phyloP scores from a whole-genome alignment of 2,113 vertebrate genomes.

The Australoheros scitulus region DNA sequence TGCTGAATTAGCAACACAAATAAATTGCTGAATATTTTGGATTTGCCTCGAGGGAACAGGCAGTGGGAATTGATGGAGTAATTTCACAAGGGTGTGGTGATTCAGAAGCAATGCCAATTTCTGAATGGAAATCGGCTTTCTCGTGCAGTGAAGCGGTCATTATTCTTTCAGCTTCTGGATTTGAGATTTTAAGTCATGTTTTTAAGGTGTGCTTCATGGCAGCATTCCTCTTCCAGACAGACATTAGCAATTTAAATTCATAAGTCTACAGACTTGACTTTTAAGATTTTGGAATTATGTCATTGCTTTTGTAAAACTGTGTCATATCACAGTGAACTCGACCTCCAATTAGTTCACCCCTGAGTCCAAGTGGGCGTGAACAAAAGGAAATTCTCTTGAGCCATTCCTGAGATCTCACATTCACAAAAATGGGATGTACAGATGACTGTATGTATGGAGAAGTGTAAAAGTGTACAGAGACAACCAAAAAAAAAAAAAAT shows the following conservation, averaged over 20 bases:
- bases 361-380: background rate
- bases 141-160: background rate
- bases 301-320: background rate
- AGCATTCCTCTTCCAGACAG: background rate
- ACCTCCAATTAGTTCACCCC: background rate
- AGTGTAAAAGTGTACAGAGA: background rate
- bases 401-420: fast-evolving
- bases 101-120: slow-evolving; percentile 8
- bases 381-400: background rate
- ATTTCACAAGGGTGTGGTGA: slow-evolving; percentile 43
- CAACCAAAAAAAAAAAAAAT: background rate
- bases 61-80: slow-evolving; percentile 55
- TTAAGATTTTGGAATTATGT: background rate
- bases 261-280: fast-evolving
- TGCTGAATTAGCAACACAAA: slow-evolving; percentile 58
- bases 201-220: background rate
- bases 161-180: background rate
- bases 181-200: background rate
- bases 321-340: background rate
- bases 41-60: slow-evolving; percentile 35
- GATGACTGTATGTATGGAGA: background rate
- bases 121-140: slow-evolving; percentile 4
- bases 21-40: slow-evolving; percentile 63
- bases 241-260: background rate
- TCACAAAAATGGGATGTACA: fast-evolving